Evolutionary conservation across 2,113 vertebrate species (phyloP).

Genomic region (Misgurnus mizolepis): DNA sequence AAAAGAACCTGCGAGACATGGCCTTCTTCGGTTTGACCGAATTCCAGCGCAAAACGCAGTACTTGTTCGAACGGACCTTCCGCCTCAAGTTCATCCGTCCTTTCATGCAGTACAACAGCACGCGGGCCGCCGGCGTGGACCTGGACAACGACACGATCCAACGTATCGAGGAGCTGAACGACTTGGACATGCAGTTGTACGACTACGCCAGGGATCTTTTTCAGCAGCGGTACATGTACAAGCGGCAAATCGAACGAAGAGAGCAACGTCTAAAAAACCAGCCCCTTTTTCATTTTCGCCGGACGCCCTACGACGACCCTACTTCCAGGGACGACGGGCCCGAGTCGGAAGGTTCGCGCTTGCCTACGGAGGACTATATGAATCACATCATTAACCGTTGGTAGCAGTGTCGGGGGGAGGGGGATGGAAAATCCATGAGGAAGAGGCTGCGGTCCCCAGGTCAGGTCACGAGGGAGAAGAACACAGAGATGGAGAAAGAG

Average conservation of each 20-base stretch:
- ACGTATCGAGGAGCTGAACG: conserved; percentile 95
- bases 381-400: conserved; percentile 99
- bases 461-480: background rate
- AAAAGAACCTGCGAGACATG: conserved; percentile 98
- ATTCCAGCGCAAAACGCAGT: conserved; percentile 99
- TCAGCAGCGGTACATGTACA: conserved; percentile 98
- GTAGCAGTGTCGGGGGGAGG: conserved; percentile 74
- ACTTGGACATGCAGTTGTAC: conserved; percentile 96
- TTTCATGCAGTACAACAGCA: conserved; percentile 99
- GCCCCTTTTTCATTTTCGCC: conserved; percentile 79
- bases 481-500: background rate
- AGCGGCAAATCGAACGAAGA: conserved; percentile 89
- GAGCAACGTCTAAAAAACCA: conserved; percentile 88
- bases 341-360: conserved; percentile 78
- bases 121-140: conserved; percentile 92
- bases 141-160: conserved; percentile 88
- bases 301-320: conserved; percentile 52
- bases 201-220: conserved; percentile 98
- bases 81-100: conserved; percentile 95
- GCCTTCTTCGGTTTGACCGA: conserved; percentile 98
- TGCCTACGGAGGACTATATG: conserved; percentile 98
- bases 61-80: conserved; percentile 97
- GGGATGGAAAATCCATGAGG: conserved; percentile 43
- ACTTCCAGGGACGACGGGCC: conserved; percentile 73
- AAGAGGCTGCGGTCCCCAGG: background rate